Evolutionary conservation across 53 echinoderm and acorn worm genomes (phyloP).

Genomic region (Stichopus horrens): DNA sequence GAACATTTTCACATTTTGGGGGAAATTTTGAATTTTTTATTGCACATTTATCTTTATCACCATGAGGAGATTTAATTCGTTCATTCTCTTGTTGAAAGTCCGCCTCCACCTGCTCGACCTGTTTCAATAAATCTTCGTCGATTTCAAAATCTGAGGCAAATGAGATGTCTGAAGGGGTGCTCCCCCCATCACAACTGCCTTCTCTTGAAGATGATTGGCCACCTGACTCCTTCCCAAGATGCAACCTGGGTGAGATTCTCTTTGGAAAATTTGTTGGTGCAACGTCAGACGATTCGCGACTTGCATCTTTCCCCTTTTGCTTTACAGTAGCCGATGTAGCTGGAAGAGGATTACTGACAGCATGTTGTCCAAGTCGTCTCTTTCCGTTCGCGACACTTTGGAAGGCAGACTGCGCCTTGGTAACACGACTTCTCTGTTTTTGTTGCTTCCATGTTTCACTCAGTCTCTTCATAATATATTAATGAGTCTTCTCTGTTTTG

Average conservation of each 20-base stretch:
- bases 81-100: conserved; percentile 64
- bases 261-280: neutral
- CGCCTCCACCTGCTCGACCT: conserved; percentile 79
- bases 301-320: conserved; percentile 12
- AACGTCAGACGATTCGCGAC: neutral
- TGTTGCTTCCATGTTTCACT: conserved; percentile 89
- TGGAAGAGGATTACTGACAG: conserved; percentile 20
- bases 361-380: conserved; percentile 68
- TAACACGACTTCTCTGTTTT: conserved; percentile 46
- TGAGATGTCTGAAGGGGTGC: conserved; percentile 47
- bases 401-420: neutral
- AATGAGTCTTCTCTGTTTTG: neutral
- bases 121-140: conserved; percentile 82
- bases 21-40: neutral
- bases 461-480: conserved; percentile 68
- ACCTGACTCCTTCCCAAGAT: neutral
- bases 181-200: neutral
- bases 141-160: conserved; percentile 76
- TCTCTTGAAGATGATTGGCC: neutral
- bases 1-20: neutral
- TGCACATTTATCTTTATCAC: conserved; percentile 7
- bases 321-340: conserved; percentile 5
- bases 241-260: conserved; percentile 63
- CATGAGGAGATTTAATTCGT: conserved; percentile 13
- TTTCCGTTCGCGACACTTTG: neutral